Percentiles rank a stretch among this genome's conserved stretches.
These are phyloP conservation scores for Augiades crinisus DNA, from an alignment of 2,888 invertebrate species.

Conservation along the genomic window DNA sequence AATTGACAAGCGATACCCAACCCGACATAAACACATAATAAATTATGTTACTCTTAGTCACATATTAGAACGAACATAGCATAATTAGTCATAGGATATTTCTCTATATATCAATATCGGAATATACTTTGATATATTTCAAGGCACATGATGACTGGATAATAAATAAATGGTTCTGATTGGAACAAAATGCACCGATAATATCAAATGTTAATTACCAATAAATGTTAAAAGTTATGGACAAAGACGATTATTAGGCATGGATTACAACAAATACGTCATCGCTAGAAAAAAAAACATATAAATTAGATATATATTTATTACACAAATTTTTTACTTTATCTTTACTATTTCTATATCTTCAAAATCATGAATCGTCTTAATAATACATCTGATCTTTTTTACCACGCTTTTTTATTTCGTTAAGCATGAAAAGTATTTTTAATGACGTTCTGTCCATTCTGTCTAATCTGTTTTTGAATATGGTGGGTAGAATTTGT, in stretches of 20 bases:
- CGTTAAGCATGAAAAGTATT: no score
- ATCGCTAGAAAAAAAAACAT: slow-evolving; percentile 42
- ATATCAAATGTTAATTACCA: slow-evolving; percentile 52
- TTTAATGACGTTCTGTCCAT: no score
- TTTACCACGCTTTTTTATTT: no score
- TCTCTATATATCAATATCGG: not conserved
- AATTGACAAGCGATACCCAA: slow-evolving; percentile 60
- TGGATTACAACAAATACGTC: slow-evolving; percentile 53
- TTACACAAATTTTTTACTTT: no score
- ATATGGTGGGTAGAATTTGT: no score
- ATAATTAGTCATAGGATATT: slow-evolving; percentile 6
- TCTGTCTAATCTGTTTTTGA: no score
- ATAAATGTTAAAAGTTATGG: slow-evolving; percentile 35
- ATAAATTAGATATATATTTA: no score
- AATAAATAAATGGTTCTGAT: slow-evolving; percentile 1
- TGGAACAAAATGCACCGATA: slow-evolving; percentile 20
- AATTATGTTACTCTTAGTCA: slow-evolving; percentile 36
- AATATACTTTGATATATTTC: not conserved
- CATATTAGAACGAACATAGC: slow-evolving; percentile 21
- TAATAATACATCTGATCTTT: no score
- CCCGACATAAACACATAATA: slow-evolving; percentile 33
- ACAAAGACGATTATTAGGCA: slow-evolving; percentile 53
- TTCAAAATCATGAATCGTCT: no score
- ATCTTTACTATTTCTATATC: no score
- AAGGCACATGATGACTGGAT: not conserved